Base-by-base conservation (phyloP, 1,140 invertebrate genomes). In the Drosophila mauritiana region DNA sequence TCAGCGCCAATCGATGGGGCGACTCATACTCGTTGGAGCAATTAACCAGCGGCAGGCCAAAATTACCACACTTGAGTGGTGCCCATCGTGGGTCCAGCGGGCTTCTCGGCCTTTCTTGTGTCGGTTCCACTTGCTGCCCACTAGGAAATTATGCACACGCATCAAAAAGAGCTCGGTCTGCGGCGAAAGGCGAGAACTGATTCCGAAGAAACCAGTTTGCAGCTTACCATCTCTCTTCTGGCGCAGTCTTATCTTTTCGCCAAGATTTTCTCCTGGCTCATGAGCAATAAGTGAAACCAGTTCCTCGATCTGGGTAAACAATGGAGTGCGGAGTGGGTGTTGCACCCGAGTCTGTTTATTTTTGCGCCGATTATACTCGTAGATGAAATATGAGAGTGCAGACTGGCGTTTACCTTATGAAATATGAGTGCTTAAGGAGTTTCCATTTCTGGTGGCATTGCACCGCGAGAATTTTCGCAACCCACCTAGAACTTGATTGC, bases 101-200 rank as follows among this genome's bases (percentile, higher is more conserved):
- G 59, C 22, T 65, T 67, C 61, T 25, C 57, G 34, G 37, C 46
- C 59, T 49, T 65, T 68, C 51, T 68, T 55, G 67, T 17, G 40
- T 20, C 76, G 54, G 63, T 86, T 86, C 78, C 83, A 76, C 74
- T 53, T 49, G 56, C 49, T 68, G 62, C 27, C 59, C 55, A 63
- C 61, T 51, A 34, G 61, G 62, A 79, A 82, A 83, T 83, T 76
- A 88, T 86, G 84, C 83, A 89, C 83, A 88, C 79, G 83, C 83
- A 88, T 79, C 73, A 39, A 51, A 46, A 76, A 77, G 15, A 46
- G 73, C 73, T 49, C 43, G 51, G 74, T 65, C 59, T 78, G 78
- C 77, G 68, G 69, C 59, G 45, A 49, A 57, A 46, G 40, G 61
- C 58, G 39, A 64, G 64, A 55, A 65, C 48, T 22, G 27, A 76